A percentile compares a stretch with the other conserved stretches of the same genome.
These are phyloP conservation scores for Liolophura sinensis DNA, from an alignment of 1,140 invertebrate species.

Conservation along the genomic window DNA sequence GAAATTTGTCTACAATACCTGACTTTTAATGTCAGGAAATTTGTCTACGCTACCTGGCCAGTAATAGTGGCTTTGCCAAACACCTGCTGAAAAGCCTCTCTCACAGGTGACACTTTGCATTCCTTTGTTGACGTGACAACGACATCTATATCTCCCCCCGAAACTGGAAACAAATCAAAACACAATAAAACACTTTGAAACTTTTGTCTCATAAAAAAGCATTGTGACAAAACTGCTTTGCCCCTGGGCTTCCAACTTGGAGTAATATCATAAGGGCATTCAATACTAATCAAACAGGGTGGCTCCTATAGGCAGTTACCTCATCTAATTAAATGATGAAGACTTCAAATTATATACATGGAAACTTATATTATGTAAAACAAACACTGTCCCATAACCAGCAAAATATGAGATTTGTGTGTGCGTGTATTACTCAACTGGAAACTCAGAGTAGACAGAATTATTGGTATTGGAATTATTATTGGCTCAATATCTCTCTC, in stretches of 20 bases:
- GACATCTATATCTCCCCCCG: slow-evolving; percentile 76
- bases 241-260: background rate
- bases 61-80: slow-evolving; percentile 79
- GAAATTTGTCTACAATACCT: background rate
- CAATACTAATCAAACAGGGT: slow-evolving; percentile 1
- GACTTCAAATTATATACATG: too few relatives aligned
- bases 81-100: slow-evolving; percentile 79
- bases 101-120: slow-evolving; percentile 74
- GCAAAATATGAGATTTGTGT: too few relatives aligned
- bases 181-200: background rate
- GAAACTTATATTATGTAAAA: too few relatives aligned
- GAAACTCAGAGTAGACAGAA: too few relatives aligned
- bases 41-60: slow-evolving; percentile 39
- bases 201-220: background rate
- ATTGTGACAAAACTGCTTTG: background rate
- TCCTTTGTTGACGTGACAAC: slow-evolving; percentile 79
- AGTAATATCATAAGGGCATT: background rate
- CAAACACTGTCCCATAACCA: too few relatives aligned
- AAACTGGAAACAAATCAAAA: slow-evolving; percentile 65
- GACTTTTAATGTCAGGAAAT: background rate
- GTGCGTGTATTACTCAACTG: too few relatives aligned
- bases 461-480: too few relatives aligned
- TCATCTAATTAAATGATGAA: too few relatives aligned
- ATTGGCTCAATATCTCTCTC: too few relatives aligned
- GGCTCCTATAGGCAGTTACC: too few relatives aligned